Evolutionary conservation across 92 coral and sea anemone species (phyloP), one percentile per base, ranked within the genome.

Genomic region (Isaurus tuberculatus): DNA sequence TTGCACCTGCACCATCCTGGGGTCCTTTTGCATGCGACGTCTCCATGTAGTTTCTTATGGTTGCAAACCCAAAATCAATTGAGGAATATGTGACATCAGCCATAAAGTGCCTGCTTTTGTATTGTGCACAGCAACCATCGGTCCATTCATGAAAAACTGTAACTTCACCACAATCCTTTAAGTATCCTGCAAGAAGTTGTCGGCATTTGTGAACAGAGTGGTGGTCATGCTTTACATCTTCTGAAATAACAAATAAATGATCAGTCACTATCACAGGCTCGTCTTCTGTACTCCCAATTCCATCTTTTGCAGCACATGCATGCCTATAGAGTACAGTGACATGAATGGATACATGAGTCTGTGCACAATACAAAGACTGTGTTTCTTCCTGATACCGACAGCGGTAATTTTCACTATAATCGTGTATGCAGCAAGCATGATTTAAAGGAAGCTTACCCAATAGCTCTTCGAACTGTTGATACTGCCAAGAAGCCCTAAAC

Each of bases 211-310:
- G 51, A 26, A 71, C 75, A 0, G 75, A 70, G 30, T 70, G 75
- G 37, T 70, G 75, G 48, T 77, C 58, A 25, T 53, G 64, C 19
- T 36, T 57, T 4, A 31, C 3, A 6, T 78, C 83, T 9, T 13
- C 15, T 44, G 51, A 44, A 17, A 44, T 44, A 8, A 44, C 51
- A 44, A 44, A 1, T 8, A 20, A 4, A 20, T 75, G 81, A 8
- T 42, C 9, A 9, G 81, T 75, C 14, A 42, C 28, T 75, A 16
- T 27, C 27, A 10, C 8, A 2, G 58, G 70, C 16, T 42, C 81
- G 0, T 61, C 67, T 30, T 25, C 16, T 7, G 69, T 25, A 17
- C 69, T 64, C 11, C 27, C 32, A 27, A 22, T 8, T 64, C 15
- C 10, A 64, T 64, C 69, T 15, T 3, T 4, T 11, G 23, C 23